Evolutionary conservation across 1,140 invertebrate species (phyloP).

Genomic region (Anthonomus grandis): DNA sequence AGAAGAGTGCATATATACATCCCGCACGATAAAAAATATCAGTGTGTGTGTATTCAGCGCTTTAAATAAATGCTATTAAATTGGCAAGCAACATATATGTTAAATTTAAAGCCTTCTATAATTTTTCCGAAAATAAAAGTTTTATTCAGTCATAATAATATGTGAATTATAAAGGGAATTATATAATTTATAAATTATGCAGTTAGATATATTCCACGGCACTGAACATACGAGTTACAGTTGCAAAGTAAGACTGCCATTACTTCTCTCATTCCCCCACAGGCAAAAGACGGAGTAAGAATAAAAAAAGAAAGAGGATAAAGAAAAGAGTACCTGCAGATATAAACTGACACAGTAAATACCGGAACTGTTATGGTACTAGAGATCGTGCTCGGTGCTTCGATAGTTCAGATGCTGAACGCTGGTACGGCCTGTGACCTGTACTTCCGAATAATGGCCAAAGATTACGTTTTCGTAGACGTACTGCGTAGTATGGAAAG

Average conservation of each 20-base stretch:
- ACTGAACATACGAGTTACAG: constrained; percentile 14
- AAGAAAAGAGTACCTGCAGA: constrained; percentile 24
- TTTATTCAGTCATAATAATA: no score
- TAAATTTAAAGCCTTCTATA: no score
- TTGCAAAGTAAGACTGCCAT: constrained; percentile 26
- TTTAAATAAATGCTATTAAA: no score
- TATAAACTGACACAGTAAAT: constrained; percentile 30
- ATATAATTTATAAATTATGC: no score
- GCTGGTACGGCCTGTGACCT: constrained; percentile 22
- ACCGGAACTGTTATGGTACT: constrained; percentile 30
- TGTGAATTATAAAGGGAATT: no score
- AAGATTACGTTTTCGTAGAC: constrained; percentile 22
- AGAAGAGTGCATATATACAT: no score
- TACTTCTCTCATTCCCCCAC: constrained; percentile 4
- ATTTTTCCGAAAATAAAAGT: no score
- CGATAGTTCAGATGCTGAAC: neutral
- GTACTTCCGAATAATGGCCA: constrained; percentile 23
- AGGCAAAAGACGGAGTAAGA: constrained; percentile 14
- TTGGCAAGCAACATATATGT: no score
- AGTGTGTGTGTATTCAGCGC: no score
- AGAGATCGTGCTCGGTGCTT: constrained; percentile 18
- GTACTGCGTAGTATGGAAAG: no score
- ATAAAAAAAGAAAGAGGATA: no score
- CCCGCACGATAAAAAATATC: no score
- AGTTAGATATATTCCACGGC: constrained; percentile 13